Conservation (phyloP, 2,888 invertebrate species). For the Xanthostigma xanthostigma region DNA sequence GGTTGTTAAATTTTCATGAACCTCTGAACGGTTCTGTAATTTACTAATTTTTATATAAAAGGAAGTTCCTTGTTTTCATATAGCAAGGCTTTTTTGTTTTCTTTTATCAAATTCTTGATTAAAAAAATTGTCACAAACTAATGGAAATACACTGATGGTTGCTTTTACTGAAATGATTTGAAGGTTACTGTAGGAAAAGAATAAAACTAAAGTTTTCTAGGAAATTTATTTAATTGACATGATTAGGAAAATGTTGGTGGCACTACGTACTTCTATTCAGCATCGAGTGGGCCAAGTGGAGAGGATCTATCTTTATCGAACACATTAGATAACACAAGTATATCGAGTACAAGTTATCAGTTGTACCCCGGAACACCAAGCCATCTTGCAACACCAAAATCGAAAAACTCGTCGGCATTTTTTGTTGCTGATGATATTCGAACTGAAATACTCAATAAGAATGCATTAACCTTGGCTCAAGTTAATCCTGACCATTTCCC, state of each 20-base stretch:
- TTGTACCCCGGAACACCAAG: constrained; percentile 50
- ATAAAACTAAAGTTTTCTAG: too few relatives aligned
- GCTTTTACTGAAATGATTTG: too few relatives aligned
- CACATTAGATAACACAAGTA: constrained; percentile 9
- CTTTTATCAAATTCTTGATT: too few relatives aligned
- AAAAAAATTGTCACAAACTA: too few relatives aligned
- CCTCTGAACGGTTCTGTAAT: too few relatives aligned
- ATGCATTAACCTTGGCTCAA: constrained; percentile 56
- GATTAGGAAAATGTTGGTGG: constrained; percentile 80
- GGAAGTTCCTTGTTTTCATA: too few relatives aligned
- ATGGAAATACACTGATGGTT: too few relatives aligned
- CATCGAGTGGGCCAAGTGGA: constrained; percentile 28
- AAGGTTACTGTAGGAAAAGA: too few relatives aligned
- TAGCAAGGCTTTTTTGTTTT: too few relatives aligned
- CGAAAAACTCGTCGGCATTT: constrained; percentile 43
- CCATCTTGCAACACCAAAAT: constrained; percentile 36
- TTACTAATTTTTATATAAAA: too few relatives aligned
- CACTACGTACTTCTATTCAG: constrained; percentile 85
- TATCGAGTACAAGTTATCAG: constrained; percentile 32
- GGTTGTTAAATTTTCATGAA: too few relatives aligned
- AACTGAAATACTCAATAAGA: constrained; percentile 59
- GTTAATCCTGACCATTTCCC: constrained; percentile 51
- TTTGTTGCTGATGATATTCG: constrained; percentile 77
- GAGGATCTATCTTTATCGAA: constrained; percentile 9
- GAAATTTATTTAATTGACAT: too few relatives aligned